Conservation (phyloP, 1,140 invertebrate genomes). For the Teleogryllus occipitalis region DNA sequence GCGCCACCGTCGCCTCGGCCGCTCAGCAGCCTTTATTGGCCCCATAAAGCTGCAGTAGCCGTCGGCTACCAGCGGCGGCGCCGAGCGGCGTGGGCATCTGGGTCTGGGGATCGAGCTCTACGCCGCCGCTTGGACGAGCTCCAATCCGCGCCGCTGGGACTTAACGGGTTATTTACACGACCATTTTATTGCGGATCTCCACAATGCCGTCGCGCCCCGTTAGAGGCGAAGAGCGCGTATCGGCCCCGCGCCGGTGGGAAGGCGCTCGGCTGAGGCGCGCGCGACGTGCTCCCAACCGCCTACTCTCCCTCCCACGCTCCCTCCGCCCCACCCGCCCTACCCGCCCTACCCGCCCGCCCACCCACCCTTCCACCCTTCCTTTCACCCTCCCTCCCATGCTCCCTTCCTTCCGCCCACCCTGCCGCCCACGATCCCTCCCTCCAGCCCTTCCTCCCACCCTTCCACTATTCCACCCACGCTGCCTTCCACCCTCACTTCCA, state of each 20-base stretch:
- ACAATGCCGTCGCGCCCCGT: background rate
- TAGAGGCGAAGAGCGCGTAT: background rate
- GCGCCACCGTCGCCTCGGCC: background rate
- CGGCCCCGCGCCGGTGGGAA: no score
- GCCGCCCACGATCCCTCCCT: no score
- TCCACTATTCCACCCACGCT: no score
- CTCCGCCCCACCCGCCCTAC: no score
- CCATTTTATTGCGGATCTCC: background rate
- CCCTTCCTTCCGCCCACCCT: background rate
- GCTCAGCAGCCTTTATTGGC: background rate
- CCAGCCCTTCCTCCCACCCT: no score
- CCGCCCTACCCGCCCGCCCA: background rate
- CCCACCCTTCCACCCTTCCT: background rate
- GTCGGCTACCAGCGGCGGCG: background rate
- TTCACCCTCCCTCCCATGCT: background rate
- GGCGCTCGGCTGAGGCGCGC: no score
- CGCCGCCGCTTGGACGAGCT: background rate
- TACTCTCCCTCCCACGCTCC: background rate
- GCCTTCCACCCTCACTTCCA: background rate
- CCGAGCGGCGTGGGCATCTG: background rate
- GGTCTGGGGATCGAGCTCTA: background rate
- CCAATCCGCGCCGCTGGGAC: background rate
- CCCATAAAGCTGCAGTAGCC: background rate
- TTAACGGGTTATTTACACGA: slow-evolving; percentile 4
- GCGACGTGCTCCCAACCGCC: background rate